Base-by-base conservation (phyloP, 2,797 vertebrate species). In the Cryptoblepharus egeriae region DNA sequence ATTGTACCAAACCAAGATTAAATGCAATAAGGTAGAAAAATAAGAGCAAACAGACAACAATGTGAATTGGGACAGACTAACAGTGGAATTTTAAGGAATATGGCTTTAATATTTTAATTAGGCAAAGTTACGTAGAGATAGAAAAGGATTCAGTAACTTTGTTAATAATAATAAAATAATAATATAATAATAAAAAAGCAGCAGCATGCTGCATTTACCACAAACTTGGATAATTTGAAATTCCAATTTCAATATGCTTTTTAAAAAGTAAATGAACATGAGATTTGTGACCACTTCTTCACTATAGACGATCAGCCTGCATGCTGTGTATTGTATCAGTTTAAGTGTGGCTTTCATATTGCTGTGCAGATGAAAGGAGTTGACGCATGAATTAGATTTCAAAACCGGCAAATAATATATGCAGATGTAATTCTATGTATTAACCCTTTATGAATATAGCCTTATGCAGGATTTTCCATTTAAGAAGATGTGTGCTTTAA, bases 1-100 rank as follows among this genome's bases (percentile, higher is more conserved):
- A 96, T 96, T 97, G 95, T 97, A 96, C 96, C 96, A 97, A 97
- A 97, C 96, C 97, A 97, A 96, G 97, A 97, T 96, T 93, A 95
- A 95, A 95, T 95, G 95, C 95, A 95, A 95, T 95, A 95, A 94
- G 95, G 95, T 96, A 96, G 95, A 96, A 96, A 96, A 95, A 95
- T 92, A 95, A 95, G 93, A 96, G 95, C 94, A 95, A 95, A 96
- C 95, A 93, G 94, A 96, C 93, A 92, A 93, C 95, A 93, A 90
- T 95, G 94, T 95, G 94, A 93, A 95, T 93, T 89, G 94, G 95
- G 95, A 96, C 95, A 95, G 96, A 95, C 94, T 93, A 95, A 95
- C 94, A 95, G 95, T 96, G 96, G 96, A 93, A 95, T 96, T 96
- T 94, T 86, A 97, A 84, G 96, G 95, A 96, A 97, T 98, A 98